phyloP scores from a whole-genome alignment of 2,113 vertebrate genomes.

The Boulengeromyrus knoepffleri region DNA sequence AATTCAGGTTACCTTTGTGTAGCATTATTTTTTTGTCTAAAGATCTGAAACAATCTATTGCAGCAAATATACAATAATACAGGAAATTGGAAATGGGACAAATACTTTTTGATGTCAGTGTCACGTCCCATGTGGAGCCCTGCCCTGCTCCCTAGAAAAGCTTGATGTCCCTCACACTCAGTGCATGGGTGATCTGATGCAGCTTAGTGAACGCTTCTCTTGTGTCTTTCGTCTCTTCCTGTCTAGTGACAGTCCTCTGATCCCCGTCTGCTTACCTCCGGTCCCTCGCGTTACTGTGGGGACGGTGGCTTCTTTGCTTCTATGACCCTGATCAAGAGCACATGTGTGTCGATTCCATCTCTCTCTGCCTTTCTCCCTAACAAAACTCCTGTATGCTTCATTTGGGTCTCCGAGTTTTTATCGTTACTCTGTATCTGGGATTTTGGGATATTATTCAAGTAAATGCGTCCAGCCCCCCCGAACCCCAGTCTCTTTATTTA shows the following conservation, averaged over 20 bases:
- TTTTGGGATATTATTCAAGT: background rate
- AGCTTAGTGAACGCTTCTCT: background rate
- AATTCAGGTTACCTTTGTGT: background rate
- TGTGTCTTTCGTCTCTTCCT: background rate
- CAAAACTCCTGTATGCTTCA: background rate
- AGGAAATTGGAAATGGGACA: background rate
- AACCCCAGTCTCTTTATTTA: background rate
- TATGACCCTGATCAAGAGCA: background rate
- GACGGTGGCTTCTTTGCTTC: background rate
- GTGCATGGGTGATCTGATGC: background rate
- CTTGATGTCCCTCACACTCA: background rate
- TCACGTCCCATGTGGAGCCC: background rate
- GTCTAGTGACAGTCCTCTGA: background rate
- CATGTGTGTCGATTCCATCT: background rate
- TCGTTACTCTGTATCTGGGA: background rate
- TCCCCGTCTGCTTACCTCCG: background rate
- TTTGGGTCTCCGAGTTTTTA: background rate
- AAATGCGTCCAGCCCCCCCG: background rate
- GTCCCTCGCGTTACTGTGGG: background rate
- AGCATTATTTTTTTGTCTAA: background rate
- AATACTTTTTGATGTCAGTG: background rate
- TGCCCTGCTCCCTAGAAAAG: background rate
- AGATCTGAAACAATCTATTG: background rate
- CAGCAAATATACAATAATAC: background rate
- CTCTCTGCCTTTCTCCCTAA: background rate